phyloP scores from a whole-genome alignment of 2,888 invertebrate genomes.

The Keiferia lycopersicella region DNA sequence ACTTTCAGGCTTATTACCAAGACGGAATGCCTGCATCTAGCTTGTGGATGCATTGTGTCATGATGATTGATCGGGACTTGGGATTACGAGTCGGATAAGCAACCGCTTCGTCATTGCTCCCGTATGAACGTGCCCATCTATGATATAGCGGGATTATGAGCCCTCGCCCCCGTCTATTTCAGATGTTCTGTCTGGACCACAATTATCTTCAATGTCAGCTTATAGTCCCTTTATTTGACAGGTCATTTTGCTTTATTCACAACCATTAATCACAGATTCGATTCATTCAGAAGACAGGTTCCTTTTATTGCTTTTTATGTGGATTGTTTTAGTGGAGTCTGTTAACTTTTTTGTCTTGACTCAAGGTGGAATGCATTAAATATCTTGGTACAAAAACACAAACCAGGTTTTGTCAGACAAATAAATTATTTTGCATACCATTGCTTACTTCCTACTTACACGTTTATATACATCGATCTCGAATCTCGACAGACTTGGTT shows the following conservation, averaged over 20 bases:
- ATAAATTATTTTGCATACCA: background rate
- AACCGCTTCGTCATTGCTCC: conserved; percentile 13
- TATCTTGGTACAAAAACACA: conserved; percentile 7
- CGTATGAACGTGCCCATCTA: conserved; percentile 39
- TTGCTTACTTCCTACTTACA: conserved; percentile 2
- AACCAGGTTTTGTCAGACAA: background rate
- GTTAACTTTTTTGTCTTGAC: background rate
- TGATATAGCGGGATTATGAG: conserved; percentile 38
- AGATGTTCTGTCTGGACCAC: conserved; percentile 18
- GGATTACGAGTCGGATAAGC: conserved; percentile 11
- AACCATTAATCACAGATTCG: conserved; percentile 19
- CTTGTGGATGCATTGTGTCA: background rate
- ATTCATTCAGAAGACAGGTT: conserved; percentile 19
- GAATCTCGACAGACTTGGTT: too few relatives aligned
- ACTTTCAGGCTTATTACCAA: conserved; percentile 67
- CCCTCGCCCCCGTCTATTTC: conserved; percentile 19
- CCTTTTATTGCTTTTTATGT: background rate
- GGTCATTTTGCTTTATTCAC: conserved; percentile 21
- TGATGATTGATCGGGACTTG: too few relatives aligned
- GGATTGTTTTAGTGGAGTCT: background rate
- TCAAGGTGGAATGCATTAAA: conserved; percentile 11
- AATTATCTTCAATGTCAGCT: conserved; percentile 37
- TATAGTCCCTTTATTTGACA: conserved; percentile 36
- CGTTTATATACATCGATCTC: background rate
- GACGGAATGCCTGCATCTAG: conserved; percentile 32